Evolutionary conservation across 2,797 vertebrate genomes (phyloP), one percentile per base, ranked within the genome.

Genomic region (Enteromius radiatus): DNA sequence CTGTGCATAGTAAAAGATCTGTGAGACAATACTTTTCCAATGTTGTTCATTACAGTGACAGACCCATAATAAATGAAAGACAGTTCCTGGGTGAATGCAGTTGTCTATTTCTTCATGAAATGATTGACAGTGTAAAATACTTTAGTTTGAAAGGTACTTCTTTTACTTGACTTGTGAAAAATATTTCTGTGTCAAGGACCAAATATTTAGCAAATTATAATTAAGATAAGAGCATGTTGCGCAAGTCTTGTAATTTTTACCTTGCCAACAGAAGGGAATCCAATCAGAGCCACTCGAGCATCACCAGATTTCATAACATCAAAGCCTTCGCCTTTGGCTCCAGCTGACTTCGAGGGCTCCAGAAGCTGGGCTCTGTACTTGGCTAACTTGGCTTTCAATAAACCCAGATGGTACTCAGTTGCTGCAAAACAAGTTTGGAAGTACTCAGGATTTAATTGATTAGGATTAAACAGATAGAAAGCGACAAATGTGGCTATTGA

Each of bases 231-330:
- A 56, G 5, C 45, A 67, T 21, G 36, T 43, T 36, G 9, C 1
- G 17, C 17, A 82, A 26, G 3, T 43, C 17, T 28, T 7, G 31
- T 7, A 15, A 26, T 7, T 2, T 19, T 89, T 95, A 99, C 98
- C 97, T 99, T 99, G 91, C 98, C 98, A 92, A 99, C 98, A 14
- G 98, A 99, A 41, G 98, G 98, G 84, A 99, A 99, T 56, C 98
- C 98, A 0, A 99, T 98, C 19, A 99, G 95, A 0, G 98, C 98
- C 85, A 99, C 98, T 0, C 98, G 94, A 56, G 98, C 98, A 77
- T 99, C 98, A 41, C 98, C 98, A 1, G 98, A 99, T 93, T 99
- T 99, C 98, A 99, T 99, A 41, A 99, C 98, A 95, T 99, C 98
- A 1, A 99, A 99, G 86, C 98, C 98, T 85, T 99, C 98, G 10